phyloP scores from a whole-genome alignment of 1,140 invertebrate species.

The Planococcus citri region DNA sequence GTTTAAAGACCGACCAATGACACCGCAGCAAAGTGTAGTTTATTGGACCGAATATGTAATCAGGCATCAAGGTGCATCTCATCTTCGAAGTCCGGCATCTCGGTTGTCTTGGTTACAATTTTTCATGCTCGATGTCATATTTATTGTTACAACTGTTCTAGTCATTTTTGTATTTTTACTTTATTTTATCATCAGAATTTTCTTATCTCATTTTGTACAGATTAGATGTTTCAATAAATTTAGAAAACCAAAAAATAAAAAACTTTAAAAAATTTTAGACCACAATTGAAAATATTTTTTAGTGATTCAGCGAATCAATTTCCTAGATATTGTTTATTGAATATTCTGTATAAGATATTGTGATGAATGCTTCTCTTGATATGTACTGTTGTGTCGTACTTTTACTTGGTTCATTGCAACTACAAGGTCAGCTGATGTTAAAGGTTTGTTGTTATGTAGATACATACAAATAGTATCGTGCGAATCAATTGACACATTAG shows the following conservation, averaged over 20 bases:
- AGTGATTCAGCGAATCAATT: no score
- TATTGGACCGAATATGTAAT: constrained; percentile 46
- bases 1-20: constrained; percentile 39
- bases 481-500: no score
- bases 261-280: not conserved
- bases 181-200: not conserved
- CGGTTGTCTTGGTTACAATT: not conserved
- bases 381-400: no score
- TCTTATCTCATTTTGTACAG: not conserved
- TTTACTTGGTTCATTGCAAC: no score
- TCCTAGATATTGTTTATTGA: no score
- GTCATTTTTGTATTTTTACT: not conserved
- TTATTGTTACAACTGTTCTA: not conserved
- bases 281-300: no score
- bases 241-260: not conserved
- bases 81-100: not conserved
- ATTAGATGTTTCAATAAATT: not conserved
- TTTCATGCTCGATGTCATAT: constrained; percentile 12
- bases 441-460: no score
- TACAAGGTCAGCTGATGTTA: no score
- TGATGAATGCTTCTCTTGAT: no score
- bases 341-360: no score
- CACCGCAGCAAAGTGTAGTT: constrained; percentile 39
- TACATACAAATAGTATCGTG: no score
- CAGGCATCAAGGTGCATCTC: constrained; percentile 34